Evolutionary conservation across 2,888 invertebrate species (phyloP), one percentile per base, ranked within the genome.

Genomic region (Craniophora ligustri): DNA sequence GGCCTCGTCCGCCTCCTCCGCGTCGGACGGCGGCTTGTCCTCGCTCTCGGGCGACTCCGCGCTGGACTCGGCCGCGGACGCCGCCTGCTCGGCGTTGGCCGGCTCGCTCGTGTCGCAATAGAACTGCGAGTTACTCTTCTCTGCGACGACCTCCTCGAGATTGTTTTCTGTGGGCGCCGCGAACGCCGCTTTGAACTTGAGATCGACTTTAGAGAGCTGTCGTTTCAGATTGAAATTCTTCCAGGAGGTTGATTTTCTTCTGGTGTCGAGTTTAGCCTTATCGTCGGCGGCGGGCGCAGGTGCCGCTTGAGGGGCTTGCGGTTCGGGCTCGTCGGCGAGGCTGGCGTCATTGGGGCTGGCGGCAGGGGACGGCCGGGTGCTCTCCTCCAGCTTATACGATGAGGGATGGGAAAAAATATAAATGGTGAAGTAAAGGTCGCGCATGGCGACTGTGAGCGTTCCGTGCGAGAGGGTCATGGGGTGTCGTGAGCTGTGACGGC

Each of bases 141-240:
- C 88, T 45, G 76, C 77, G 26, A 55, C 57, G 7, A 48, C 67
- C 57, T 89, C 90, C 23, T 88, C 87, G 31, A 80, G 68, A 59
- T 81, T 84, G 74, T 88, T 93, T 46, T 94, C 94, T 62, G 91
- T 82, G 38, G 93, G 87, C 13, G 83, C 87, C 21, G 88, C 81
- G 87, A 95, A 95, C 38, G 95, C 95, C 76, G 95, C 95, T 84
- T 96, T 96, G 59, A 96, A 89, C 85, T 96, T 96, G 76, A 96
- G 92, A 83, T 97, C 96, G 70, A 97, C 97, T 88, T 95, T 96
- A 62, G 96, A 97, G 74, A 97, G 94, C 88, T 97, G 97, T 74
- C 97, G 95, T 87, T 97, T 97, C 57, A 97, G 93, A 86, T 96
- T 96, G 92, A 97, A 97, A 58, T 95, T 95, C 87, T 96, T 97